Conservation (phyloP, 2,888 invertebrate genomes). For the Callosobruchus maculatus region DNA sequence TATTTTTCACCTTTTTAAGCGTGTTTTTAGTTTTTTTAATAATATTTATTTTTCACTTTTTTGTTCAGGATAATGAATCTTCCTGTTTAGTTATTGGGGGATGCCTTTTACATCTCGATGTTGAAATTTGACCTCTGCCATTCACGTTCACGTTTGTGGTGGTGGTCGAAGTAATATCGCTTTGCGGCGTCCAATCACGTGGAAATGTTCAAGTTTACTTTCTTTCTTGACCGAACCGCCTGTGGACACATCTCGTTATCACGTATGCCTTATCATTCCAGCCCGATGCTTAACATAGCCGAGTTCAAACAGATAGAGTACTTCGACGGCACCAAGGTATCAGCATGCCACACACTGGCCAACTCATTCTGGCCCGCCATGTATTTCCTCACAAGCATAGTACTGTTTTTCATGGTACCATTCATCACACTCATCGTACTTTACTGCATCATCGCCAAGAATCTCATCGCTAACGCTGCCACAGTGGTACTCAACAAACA, state of each 20-base stretch:
- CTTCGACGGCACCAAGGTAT: constrained; percentile 66
- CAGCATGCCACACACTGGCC: constrained; percentile 77
- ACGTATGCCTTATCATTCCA: constrained; percentile 54
- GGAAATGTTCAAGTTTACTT: too few relatives aligned
- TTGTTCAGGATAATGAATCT: too few relatives aligned
- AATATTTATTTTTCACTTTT: too few relatives aligned
- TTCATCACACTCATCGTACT: constrained; percentile 73
- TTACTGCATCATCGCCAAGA: constrained; percentile 80
- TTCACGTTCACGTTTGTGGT: too few relatives aligned
- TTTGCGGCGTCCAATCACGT: too few relatives aligned
- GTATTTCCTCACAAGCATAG: constrained; percentile 76
- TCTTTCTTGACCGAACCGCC: background rate
- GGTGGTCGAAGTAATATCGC: too few relatives aligned
- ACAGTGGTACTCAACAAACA: constrained; percentile 58
- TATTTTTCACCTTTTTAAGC: too few relatives aligned
- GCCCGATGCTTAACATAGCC: constrained; percentile 74
- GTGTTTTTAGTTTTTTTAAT: too few relatives aligned
- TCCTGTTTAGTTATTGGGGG: too few relatives aligned
- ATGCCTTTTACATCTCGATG: too few relatives aligned
- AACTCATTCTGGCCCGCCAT: constrained; percentile 71
- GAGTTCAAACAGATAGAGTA: constrained; percentile 67
- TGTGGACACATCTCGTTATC: constrained; percentile 20
- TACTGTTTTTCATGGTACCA: constrained; percentile 78
- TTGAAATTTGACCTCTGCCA: too few relatives aligned
- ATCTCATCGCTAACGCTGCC: constrained; percentile 65